phyloP scores from a whole-genome alignment of 2,113 vertebrate genomes.

The Catharus minimus region DNA sequence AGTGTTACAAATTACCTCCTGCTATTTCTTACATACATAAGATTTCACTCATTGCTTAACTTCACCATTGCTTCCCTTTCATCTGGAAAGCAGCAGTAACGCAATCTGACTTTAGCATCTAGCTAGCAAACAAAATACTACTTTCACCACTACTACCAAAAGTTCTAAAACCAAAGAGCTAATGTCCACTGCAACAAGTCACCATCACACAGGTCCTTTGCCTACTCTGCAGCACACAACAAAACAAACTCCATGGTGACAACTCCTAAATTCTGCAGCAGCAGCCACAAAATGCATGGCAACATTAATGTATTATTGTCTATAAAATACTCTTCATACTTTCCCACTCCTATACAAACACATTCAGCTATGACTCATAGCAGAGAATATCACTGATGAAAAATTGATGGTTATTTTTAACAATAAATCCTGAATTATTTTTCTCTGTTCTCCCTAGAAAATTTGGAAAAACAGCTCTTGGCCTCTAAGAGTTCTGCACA shows the following conservation, averaged over 20 bases:
- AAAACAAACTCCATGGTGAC: not conserved
- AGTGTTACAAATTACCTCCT: not conserved
- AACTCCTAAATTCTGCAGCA: slow-evolving; percentile 2
- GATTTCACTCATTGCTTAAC: not conserved
- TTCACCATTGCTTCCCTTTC: not conserved
- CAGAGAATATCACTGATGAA: slow-evolving; percentile 11
- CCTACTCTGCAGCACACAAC: not conserved
- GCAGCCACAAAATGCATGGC: slow-evolving; percentile 40
- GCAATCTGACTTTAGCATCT: not conserved
- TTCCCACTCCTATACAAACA: slow-evolving; percentile 1
- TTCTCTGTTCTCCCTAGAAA: not conserved
- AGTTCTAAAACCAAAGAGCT: not conserved
- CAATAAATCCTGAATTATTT: slow-evolving; percentile 11
- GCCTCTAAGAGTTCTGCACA: not conserved
- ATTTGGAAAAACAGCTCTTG: not conserved
- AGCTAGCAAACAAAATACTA: not conserved
- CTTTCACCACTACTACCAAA: not conserved
- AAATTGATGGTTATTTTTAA: slow-evolving; percentile 49
- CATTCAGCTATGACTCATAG: slow-evolving; percentile 10
- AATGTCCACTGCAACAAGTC: not conserved
- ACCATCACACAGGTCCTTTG: not conserved
- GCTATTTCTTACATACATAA: not conserved
- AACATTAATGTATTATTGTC: slow-evolving; percentile 46
- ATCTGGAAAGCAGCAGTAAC: not conserved
- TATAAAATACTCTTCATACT: slow-evolving; percentile 22